These are phyloP conservation scores for Lepus americanus DNA, from an alignment of 2,113 vertebrate genomes.

Conservation along the genomic window DNA sequence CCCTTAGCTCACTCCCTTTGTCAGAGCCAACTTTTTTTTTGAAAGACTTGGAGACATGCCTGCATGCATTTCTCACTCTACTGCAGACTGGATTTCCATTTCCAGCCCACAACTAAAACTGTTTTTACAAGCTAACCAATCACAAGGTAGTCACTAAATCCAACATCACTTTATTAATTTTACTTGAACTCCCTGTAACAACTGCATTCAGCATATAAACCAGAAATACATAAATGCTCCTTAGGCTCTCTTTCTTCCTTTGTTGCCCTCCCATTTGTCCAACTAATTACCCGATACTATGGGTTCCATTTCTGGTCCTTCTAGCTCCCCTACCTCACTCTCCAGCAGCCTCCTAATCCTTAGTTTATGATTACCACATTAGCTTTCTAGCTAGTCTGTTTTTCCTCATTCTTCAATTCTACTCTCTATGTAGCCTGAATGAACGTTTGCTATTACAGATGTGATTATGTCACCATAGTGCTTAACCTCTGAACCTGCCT, in stretches of 20 bases:
- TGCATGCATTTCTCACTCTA: background rate
- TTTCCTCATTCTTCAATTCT: background rate
- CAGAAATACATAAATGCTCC: background rate
- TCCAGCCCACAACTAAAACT: background rate
- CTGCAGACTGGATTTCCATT: background rate
- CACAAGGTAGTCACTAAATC: conserved; percentile 7
- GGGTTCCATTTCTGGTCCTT: background rate
- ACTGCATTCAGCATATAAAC: background rate
- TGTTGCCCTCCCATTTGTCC: background rate
- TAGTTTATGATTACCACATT: background rate
- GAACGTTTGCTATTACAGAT: background rate
- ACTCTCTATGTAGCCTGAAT: background rate
- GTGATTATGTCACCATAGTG: background rate
- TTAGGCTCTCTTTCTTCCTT: background rate
- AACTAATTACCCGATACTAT: background rate
- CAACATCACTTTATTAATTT: background rate
- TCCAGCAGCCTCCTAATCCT: background rate
- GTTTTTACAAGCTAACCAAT: background rate
- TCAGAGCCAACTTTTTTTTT: background rate
- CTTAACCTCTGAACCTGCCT: background rate
- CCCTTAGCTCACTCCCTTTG: background rate
- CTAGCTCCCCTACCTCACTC: background rate
- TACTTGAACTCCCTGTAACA: background rate
- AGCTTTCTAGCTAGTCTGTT: background rate
- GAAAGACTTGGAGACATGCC: background rate